These are phyloP conservation scores for Dusona sp. DNA, from an alignment of 2,888 invertebrate genomes.

Conservation along the genomic window DNA sequence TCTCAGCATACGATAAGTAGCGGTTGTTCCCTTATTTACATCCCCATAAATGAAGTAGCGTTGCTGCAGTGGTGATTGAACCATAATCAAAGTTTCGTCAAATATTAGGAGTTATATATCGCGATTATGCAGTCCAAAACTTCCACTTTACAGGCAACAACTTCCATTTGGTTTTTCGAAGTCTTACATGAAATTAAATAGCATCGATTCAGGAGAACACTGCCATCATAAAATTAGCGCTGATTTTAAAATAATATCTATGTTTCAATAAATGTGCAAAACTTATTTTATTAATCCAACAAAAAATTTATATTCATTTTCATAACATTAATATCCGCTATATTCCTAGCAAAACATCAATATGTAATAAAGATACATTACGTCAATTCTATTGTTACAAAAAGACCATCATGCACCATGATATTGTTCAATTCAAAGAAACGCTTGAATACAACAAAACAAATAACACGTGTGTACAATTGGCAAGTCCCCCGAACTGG, in stretches of 20 bases:
- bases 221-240: no score
- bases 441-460: not conserved
- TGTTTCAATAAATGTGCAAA: not conserved
- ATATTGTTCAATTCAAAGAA: conserved; percentile 20
- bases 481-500: not conserved
- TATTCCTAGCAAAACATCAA: not conserved
- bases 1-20: no score
- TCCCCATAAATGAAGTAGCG: not conserved
- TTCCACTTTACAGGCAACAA: no score
- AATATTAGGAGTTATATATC: not conserved
- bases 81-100: not conserved
- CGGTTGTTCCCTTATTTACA: no score
- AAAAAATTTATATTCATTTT: not conserved
- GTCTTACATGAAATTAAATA: not conserved
- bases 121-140: not conserved
- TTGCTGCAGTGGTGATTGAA: not conserved
- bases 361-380: not conserved
- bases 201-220: not conserved
- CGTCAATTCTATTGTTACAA: not conserved
- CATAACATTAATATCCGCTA: not conserved
- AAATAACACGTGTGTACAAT: conserved; percentile 9
- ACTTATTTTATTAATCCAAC: not conserved
- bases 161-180: not conserved
- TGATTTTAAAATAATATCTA: not conserved
- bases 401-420: not conserved